These are phyloP conservation scores for Dromaius novaehollandiae DNA, from an alignment of 2,113 vertebrate genomes.

Conservation along the genomic window DNA sequence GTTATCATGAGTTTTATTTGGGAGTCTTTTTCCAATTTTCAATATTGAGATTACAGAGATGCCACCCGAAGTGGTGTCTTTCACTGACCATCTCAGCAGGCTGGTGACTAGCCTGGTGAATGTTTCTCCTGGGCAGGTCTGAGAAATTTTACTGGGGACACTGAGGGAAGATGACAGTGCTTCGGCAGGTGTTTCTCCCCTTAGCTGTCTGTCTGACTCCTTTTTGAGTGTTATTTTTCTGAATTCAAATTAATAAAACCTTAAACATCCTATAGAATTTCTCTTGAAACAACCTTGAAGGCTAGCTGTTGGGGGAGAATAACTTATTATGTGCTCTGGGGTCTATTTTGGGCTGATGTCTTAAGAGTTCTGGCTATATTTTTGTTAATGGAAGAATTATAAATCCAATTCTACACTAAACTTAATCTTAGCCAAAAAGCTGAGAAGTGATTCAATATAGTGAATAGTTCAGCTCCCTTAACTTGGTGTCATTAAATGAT, in stretches of 20 bases:
- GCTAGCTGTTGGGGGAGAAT: not conserved
- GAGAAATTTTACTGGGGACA: not conserved
- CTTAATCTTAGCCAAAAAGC: not conserved
- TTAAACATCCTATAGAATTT: constrained; percentile 3
- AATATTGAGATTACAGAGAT: not conserved
- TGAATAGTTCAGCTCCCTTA: not conserved
- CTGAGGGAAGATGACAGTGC: not conserved
- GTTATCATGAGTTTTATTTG: not conserved
- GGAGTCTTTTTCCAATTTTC: not conserved
- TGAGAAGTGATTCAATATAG: not conserved
- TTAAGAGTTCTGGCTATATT: not conserved
- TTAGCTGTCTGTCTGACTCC: not conserved
- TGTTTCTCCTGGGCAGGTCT: not conserved
- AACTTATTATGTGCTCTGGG: not conserved
- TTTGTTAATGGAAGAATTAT: constrained; percentile 8
- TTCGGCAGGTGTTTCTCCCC: not conserved
- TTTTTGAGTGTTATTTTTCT: not conserved
- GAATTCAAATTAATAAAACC: not conserved
- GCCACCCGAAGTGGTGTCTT: not conserved
- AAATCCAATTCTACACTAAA: not conserved
- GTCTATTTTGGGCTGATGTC: not conserved
- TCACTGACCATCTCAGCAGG: not conserved
- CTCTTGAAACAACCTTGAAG: not conserved
- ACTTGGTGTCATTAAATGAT: not conserved
- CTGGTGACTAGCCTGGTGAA: not conserved